A percentile compares a stretch with the other conserved stretches of the same genome.
These are phyloP conservation scores for Sebastes kiyomatsui DNA, from an alignment of 2,797 vertebrate genomes.

Conservation along the genomic window DNA sequence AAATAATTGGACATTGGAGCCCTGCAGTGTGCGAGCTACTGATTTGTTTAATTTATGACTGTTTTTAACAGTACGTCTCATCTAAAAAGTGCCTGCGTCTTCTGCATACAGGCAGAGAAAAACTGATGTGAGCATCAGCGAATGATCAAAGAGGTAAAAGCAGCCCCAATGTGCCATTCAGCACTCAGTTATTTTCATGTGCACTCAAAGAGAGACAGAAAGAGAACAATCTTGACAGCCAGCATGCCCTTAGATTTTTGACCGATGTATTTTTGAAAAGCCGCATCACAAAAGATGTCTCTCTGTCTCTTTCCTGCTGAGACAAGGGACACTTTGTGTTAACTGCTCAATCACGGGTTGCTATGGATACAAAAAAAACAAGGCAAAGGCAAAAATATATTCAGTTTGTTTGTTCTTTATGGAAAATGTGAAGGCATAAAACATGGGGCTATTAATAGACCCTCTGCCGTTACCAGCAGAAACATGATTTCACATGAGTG, in stretches of 20 bases:
- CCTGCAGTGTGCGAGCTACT: not conserved
- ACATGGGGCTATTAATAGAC: constrained; percentile 59
- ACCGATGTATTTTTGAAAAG: constrained; percentile 27
- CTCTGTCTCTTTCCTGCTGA: constrained; percentile 38
- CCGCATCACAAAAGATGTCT: constrained; percentile 45
- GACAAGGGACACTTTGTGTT: constrained; percentile 57
- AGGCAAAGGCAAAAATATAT: constrained; percentile 32
- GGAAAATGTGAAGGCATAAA: constrained; percentile 51
- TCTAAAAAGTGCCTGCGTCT: not conserved
- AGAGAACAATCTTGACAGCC: not conserved
- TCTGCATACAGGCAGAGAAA: not conserved
- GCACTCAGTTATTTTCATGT: constrained; percentile 11
- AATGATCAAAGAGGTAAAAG: constrained; percentile 31
- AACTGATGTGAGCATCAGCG: not conserved
- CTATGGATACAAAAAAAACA: constrained; percentile 69
- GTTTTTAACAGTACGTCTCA: constrained; percentile 6
- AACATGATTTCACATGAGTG: constrained; percentile 39
- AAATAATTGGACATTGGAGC: not conserved
- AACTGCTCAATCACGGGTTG: constrained; percentile 58
- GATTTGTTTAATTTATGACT: not conserved
- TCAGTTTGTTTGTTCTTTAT: constrained; percentile 57
- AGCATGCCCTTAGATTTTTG: constrained; percentile 6
- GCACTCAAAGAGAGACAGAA: not conserved
- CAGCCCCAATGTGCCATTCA: constrained; percentile 19
- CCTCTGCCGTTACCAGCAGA: constrained; percentile 20